Base-by-base conservation (phyloP, 2,888 invertebrate genomes). In the Macrophya alboannulata region DNA sequence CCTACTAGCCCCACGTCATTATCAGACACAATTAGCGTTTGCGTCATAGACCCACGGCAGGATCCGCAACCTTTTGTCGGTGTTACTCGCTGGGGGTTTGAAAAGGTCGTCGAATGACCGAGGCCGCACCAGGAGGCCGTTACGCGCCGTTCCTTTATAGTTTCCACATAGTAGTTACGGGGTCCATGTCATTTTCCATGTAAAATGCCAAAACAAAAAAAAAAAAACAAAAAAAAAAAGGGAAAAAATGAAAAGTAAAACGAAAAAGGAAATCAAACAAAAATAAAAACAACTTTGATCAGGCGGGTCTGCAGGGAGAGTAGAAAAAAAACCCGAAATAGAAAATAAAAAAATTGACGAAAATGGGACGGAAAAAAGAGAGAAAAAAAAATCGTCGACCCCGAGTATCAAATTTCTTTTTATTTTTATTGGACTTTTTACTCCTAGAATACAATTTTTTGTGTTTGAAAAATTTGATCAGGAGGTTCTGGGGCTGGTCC, bases 1-100 rank as follows among this genome's bases (percentile, higher is more conserved):
- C 31, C 31, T 31, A 31, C 40, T 17, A 17, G 12, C 71, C 71
- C n/a, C 71, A 48, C 48, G 76, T 76, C 76, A 76, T 76, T 48
- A 76, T 76, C 76, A 45, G 48, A 76, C 17, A 43, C 76, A 48
- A 76, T 76, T 76, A 76, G 76, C 76, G 76, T 48, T 76, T 48
- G 25, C 76, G 48, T 76, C 25, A 48, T 40, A 74, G 21, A 74
- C 17, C 40, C 40, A 4, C 6, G 8, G 8, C 43, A 15, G 48
- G 48, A 1, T 45, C 15, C 40, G 37, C 8, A 76, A 48, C 76
- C 76, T 76, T 31, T 76, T 76, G 76, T 76, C 76, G 76, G 31
- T 68, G 21, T 17, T 76, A 25, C 25, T 48, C 9, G 76, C 25
- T 21, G 76, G 76, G 76, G 48, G 43, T 76, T 48, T n/a, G 15